Evolutionary conservation across 2,888 invertebrate species (phyloP), one percentile per base, ranked within the genome.

Genomic region (Microctonus brassicae): DNA sequence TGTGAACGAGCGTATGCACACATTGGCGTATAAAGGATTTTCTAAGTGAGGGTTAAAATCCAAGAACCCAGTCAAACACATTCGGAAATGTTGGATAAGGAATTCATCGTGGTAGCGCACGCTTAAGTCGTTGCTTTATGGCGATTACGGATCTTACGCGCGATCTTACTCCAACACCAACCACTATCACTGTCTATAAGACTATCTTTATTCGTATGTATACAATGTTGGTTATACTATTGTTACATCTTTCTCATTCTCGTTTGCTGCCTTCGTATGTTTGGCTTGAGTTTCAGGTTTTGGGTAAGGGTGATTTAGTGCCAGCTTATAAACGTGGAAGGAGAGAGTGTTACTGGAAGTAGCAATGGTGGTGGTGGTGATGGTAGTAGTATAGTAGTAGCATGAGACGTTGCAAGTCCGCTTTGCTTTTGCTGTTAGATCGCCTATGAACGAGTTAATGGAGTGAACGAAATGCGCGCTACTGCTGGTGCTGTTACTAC

Each of bases 371-470:
- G 17, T 1, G 7, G 47, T 47, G 6, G 47, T 20, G 17, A 1
- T 47, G 17, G 17, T 20, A 47, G 17, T 7, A 7, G 7, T 47
- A n/a, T 13, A n/a, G n/a, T 39, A 39, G 72, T 70, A 77, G 79
- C 78, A 80, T 76, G 80, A 81, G 81, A 80, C 78, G 79, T 78
- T 74, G 76, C 77, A 80, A 80, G 77, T 80, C 79, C 79, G 62
- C 61, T 72, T 24, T 7, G 7, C 29, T 3, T 29, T 62, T 65
- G 13, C 74, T 72, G 75, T 63, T 74, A 73, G 81, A 82, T 82
- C 82, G 83, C 79, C 84, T 83, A 85, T 84, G 85, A 86, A 84
- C 83, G 83, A 83, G 84, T 86, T 86, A 86, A 86, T 86, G 84
- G 86, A 82, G 84, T 83, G 81, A 77, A 75, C 70, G 69, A 70